Conservation (phyloP, 2,797 vertebrate species). For the Chaenodraco wilsoni region DNA sequence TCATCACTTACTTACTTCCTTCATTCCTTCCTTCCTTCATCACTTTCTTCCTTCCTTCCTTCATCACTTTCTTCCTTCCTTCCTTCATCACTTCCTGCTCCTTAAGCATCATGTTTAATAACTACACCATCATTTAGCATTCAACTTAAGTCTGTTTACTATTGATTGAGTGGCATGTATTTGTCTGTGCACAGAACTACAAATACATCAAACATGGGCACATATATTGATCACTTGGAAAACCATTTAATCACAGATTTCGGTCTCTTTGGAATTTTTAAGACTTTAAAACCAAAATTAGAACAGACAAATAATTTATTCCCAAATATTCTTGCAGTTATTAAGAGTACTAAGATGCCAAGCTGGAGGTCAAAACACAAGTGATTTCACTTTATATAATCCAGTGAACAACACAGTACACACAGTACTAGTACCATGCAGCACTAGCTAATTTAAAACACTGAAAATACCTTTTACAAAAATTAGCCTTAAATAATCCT, state of each 20-base stretch:
- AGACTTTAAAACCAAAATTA: not conserved
- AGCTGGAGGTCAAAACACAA: not conserved
- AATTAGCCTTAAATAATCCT: conserved; percentile 5
- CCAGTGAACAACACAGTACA: not conserved
- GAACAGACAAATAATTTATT: not conserved
- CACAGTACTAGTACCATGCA: not conserved
- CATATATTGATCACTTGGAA: not conserved
- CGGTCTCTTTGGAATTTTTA: not conserved
- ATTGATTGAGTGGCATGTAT: too few relatives aligned
- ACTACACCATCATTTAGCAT: not conserved
- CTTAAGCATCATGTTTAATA: not conserved
- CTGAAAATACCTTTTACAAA: not conserved
- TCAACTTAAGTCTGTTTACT: not conserved
- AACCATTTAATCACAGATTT: not conserved
- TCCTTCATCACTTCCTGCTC: too few relatives aligned
- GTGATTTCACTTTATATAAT: not conserved
- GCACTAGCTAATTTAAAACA: not conserved
- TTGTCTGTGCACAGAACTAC: not conserved
- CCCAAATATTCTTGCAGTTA: not conserved
- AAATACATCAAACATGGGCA: not conserved
- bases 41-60: too few relatives aligned
- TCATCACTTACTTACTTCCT: too few relatives aligned
- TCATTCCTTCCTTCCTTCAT: too few relatives aligned
- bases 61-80: too few relatives aligned
- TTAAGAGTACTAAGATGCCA: not conserved